phyloP scores from a whole-genome alignment of 2,113 vertebrate species.

The Mus pahari region DNA sequence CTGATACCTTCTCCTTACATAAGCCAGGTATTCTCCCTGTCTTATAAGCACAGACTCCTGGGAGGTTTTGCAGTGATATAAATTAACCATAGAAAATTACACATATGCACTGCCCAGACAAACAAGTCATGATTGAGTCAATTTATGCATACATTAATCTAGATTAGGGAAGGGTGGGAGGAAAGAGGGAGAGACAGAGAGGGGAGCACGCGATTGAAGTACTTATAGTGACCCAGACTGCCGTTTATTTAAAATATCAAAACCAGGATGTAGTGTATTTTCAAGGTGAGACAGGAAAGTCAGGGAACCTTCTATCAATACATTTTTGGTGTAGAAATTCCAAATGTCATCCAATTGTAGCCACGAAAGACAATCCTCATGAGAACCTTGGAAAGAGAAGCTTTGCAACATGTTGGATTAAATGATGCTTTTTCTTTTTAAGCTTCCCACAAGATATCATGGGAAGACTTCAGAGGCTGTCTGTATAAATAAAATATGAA shows the following conservation, averaged over 20 bases:
- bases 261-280: background rate
- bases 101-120: background rate
- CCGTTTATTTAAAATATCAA: slow-evolving; percentile 41
- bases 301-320: background rate
- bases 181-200: too few species aligned
- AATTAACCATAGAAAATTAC: background rate
- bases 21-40: background rate
- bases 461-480: slow-evolving; percentile 48
- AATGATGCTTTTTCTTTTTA: slow-evolving; percentile 7
- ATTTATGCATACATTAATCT: background rate
- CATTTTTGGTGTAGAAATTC: slow-evolving; percentile 52
- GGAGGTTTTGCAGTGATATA: background rate
- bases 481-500: slow-evolving; percentile 64
- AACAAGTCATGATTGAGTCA: background rate
- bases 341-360: slow-evolving; percentile 7
- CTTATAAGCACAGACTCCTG: background rate
- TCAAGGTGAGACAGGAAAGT: slow-evolving; percentile 10
- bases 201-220: background rate
- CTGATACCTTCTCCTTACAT: background rate
- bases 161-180: background rate
- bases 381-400: slow-evolving; percentile 36
- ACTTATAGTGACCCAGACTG: background rate
- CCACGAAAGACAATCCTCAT: background rate
- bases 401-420: slow-evolving; percentile 28
- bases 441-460: slow-evolving; percentile 56